A percentile compares a stretch with the other conserved stretches of the same genome.
Conservation (phyloP, 2,797 vertebrate genomes). For the Okamejei kenojei region DNA sequence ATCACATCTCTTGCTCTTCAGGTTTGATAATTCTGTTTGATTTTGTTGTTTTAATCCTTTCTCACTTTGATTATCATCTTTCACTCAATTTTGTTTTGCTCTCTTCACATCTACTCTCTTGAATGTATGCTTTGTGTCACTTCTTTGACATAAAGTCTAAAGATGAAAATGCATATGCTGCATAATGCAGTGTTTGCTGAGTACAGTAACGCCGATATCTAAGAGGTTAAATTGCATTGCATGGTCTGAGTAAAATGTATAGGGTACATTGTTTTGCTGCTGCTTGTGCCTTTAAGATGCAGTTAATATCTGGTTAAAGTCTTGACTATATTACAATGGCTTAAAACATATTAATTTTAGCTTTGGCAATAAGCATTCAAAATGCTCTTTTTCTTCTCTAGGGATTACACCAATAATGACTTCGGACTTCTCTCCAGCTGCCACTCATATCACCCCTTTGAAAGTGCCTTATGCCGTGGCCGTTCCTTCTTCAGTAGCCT, state of each 20-base stretch:
- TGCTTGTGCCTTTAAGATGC: background rate
- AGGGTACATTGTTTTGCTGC: background rate
- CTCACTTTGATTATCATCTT: background rate
- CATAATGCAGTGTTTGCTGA: background rate
- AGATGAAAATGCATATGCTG: background rate
- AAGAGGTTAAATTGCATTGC: background rate
- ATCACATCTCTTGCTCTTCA: background rate
- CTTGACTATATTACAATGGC: background rate
- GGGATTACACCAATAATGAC: constrained; percentile 58
- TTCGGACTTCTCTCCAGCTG: constrained; percentile 50
- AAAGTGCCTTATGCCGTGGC: constrained; percentile 54
- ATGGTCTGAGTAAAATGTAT: background rate
- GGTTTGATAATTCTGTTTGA: background rate
- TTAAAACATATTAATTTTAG: background rate
- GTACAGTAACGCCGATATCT: background rate
- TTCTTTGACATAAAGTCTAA: background rate
- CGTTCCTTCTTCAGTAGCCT: constrained; percentile 56
- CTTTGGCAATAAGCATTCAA: background rate
- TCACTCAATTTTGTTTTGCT: background rate
- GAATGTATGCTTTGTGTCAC: background rate
- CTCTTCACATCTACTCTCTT: background rate
- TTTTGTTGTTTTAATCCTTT: background rate
- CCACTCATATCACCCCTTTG: constrained; percentile 61
- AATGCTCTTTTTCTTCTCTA: constrained; percentile 45
- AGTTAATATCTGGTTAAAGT: background rate